Evolutionary conservation across 1,140 invertebrate species (phyloP).

Genomic region (Dolichoris vasculosae): DNA sequence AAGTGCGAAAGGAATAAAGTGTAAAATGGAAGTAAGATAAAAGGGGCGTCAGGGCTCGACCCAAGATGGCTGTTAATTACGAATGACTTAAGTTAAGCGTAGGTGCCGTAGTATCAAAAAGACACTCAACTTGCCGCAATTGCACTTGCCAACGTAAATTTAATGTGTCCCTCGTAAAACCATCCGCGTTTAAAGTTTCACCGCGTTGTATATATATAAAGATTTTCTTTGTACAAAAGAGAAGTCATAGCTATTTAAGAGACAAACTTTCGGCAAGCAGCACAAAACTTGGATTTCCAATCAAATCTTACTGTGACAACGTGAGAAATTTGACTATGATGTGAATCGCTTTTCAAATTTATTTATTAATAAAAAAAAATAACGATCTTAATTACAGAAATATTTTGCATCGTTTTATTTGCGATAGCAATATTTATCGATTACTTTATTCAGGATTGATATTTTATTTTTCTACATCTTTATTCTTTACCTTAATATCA

Average conservation of each 20-base stretch:
- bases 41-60: no score
- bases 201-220: constrained; percentile 7
- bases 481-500: no score
- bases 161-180: constrained; percentile 1
- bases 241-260: not conserved
- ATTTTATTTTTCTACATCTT: no score
- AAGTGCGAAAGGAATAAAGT: not conserved
- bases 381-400: not conserved
- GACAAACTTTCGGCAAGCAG: not conserved
- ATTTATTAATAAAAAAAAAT: not conserved
- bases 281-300: not conserved
- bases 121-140: not conserved
- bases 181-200: constrained; percentile 5
- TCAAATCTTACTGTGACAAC: not conserved
- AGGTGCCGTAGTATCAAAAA: not conserved
- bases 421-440: no score
- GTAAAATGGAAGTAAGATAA: not conserved
- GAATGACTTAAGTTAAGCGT: not conserved
- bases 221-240: not conserved
- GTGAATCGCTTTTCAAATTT: not conserved
- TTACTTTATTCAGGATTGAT: no score
- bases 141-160: constrained; percentile 22
- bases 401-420: no score
- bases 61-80: constrained; percentile 11
- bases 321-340: not conserved